These are phyloP conservation scores for Anodontia alba DNA, from an alignment of 2,888 invertebrate species.

Conservation along the genomic window DNA sequence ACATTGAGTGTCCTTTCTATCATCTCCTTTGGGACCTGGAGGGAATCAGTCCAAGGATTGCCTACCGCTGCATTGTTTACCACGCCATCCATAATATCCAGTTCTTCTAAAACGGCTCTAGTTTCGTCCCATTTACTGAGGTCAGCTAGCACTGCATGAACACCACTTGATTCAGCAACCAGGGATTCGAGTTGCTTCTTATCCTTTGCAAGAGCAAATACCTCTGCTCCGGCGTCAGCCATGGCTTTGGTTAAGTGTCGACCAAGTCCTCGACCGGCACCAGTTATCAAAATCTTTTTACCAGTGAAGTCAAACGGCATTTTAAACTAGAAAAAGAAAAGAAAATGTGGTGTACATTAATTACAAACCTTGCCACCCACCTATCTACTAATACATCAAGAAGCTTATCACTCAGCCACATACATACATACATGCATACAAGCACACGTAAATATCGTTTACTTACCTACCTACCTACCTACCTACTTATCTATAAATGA, in stretches of 20 bases:
- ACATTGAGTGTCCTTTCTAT: slow-evolving; percentile 90
- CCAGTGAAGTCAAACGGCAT: slow-evolving; percentile 83
- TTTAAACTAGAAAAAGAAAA: too few species aligned
- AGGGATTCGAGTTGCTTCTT: slow-evolving; percentile 88
- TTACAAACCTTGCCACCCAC: too few species aligned
- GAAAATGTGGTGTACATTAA: too few species aligned
- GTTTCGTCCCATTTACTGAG: slow-evolving; percentile 91
- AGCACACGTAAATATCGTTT: too few species aligned
- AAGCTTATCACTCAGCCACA: too few species aligned
- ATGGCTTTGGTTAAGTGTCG: slow-evolving; percentile 90
- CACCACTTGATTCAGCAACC: slow-evolving; percentile 78
- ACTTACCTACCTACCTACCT: too few species aligned
- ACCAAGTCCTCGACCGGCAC: slow-evolving; percentile 94
- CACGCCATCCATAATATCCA: slow-evolving; percentile 91
- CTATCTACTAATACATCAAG: too few species aligned
- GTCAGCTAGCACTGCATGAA: slow-evolving; percentile 88
- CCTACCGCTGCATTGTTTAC: slow-evolving; percentile 96
- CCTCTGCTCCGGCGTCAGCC: slow-evolving; percentile 90
- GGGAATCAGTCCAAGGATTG: slow-evolving; percentile 89
- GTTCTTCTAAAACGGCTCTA: slow-evolving; percentile 87
- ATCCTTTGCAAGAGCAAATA: slow-evolving; percentile 91
- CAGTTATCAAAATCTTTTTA: slow-evolving; percentile 94
- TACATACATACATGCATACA: too few species aligned
- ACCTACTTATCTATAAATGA: too few species aligned
- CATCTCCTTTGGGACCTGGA: slow-evolving; percentile 88